Base-by-base conservation (phyloP, 2,797 vertebrate genomes). In the Hemitrygon akajei region DNA sequence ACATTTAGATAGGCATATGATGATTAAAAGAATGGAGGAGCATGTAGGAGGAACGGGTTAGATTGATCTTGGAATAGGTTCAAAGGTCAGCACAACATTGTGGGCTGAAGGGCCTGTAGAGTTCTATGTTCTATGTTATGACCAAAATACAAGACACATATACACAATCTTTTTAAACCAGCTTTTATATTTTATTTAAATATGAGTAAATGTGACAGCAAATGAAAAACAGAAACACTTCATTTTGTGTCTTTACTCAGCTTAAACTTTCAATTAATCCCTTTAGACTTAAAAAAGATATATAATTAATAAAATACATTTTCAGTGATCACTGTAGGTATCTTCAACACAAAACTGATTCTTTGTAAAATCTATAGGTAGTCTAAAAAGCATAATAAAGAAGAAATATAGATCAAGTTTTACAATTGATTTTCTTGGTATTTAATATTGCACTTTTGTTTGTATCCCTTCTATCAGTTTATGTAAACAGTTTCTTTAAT, bases 321-420 rank as follows among this genome's bases (percentile, higher is more conserved):
- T 71, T 7, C 34, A 91, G 25, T 76, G 12, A 75, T 93, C 22
- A 75, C 37, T 94, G 94, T 66, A 94, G 94, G 40, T 91, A 95
- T 94, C 95, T 95, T 87, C 94, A 94, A 94, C 94, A 95, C 94
- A 4, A 60, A 94, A 95, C 94, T 96, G 96, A 96, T 75, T 7
- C 56, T 81, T 87, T 97, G 96, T 96, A 97, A 96, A 97, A 79
- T 94, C 96, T 96, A 97, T 97, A 97, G 97, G 97, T 97, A 97
- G 91, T 95, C 93, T 95, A 47, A 94, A 94, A 94, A 94, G 30
- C 63, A 96, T 87, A 96, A 96, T 96, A 95, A 95, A 96, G 58
- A 94, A 95, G 95, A 94, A 95, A 96, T 95, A 94, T 94, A 95
- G 96, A 94, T 95, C 20, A 96, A 96, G 96, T 94, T 30, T 95